Percentiles rank a stretch among this genome's conserved stretches.
These are phyloP conservation scores for Ophonus ardosiacus DNA, from an alignment of 2,888 invertebrate genomes.

Conservation along the genomic window DNA sequence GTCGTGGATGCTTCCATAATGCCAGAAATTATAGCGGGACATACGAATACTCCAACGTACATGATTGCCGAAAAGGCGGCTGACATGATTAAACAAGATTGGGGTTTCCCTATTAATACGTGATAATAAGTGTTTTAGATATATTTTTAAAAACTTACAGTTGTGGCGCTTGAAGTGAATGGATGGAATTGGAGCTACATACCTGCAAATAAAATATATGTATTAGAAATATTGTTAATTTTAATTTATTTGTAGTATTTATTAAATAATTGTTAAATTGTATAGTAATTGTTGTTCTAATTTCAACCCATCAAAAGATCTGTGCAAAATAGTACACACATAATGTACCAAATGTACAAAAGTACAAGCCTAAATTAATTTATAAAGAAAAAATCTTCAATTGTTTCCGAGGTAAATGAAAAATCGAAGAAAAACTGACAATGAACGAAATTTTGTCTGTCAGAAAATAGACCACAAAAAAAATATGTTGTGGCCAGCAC, in stretches of 20 bases:
- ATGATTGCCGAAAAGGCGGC: conserved; percentile 91
- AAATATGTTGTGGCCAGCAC: no score
- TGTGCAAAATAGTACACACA: no score
- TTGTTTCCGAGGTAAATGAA: no score
- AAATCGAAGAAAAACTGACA: no score
- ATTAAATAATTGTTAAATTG: neutral
- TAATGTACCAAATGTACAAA: no score
- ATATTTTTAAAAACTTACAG: neutral
- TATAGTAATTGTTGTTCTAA: neutral
- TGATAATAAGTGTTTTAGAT: neutral
- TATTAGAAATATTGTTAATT: neutral
- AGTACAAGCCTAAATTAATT: no score
- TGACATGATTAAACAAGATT: conserved; percentile 82
- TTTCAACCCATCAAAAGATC: no score
- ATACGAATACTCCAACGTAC: conserved; percentile 86
- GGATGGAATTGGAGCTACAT: neutral
- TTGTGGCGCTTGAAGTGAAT: neutral
- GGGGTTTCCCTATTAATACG: conserved; percentile 69
- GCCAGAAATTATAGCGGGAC: conserved; percentile 86
- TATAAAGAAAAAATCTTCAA: no score
- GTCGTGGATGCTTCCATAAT: conserved; percentile 90
- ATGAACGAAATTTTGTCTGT: no score
- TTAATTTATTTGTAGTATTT: neutral
- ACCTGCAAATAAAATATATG: neutral
- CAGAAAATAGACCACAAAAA: no score